These are phyloP conservation scores for Carapus acus DNA, from an alignment of 2,797 vertebrate genomes.

Conservation along the genomic window DNA sequence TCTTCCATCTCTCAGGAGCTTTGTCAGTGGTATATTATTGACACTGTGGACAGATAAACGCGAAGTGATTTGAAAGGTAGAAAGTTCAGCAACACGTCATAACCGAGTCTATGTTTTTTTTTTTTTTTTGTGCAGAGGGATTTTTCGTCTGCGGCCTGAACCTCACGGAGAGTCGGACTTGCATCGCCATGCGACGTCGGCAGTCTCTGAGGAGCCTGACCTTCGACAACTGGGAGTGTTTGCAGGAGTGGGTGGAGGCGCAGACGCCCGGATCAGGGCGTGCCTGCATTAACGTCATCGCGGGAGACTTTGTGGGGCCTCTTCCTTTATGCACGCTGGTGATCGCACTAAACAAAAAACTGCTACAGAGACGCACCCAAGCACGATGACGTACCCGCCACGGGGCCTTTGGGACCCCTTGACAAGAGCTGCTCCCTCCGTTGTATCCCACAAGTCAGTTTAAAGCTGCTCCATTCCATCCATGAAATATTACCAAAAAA, in stretches of 20 bases:
- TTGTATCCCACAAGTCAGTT: too few species aligned
- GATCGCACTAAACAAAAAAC: constrained; percentile 80
- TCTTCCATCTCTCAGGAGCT: too few species aligned
- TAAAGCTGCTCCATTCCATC: too few species aligned
- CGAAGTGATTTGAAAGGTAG: too few species aligned
- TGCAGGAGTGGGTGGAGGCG: constrained; percentile 76
- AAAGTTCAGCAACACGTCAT: not conserved
- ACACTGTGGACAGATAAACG: too few species aligned
- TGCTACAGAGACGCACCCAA: constrained; percentile 36
- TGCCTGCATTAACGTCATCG: constrained; percentile 82
- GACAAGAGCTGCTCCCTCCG: too few species aligned
- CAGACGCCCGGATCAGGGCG: constrained; percentile 74
- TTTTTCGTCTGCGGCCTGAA: constrained; percentile 88
- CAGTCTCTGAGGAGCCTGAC: constrained; percentile 77
- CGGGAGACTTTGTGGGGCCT: constrained; percentile 83
- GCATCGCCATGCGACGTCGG: constrained; percentile 68
- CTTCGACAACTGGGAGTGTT: constrained; percentile 65
- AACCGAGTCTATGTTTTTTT: not conserved
- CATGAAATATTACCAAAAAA: too few species aligned
- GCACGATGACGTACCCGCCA: not conserved
- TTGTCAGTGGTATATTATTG: too few species aligned
- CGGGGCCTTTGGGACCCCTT: too few species aligned
- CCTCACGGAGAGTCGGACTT: constrained; percentile 75
- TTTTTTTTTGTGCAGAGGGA: constrained; percentile 50
- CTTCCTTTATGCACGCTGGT: constrained; percentile 75